phyloP scores from a whole-genome alignment of 2,113 vertebrate species.

The Progne subis region DNA sequence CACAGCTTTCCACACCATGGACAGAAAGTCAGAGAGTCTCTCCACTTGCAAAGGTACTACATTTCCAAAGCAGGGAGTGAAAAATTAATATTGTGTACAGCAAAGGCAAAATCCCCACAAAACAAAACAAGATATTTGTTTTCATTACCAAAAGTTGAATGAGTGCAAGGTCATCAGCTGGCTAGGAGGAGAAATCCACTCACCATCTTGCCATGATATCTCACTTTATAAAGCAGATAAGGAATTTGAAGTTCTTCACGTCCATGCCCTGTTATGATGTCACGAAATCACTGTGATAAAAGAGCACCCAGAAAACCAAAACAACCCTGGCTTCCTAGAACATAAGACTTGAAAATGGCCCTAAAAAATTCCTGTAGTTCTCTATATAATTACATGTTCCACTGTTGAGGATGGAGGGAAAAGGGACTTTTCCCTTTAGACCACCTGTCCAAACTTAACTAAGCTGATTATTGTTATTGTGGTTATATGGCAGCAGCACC shows the following conservation, averaged over 20 bases:
- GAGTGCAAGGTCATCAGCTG: background rate
- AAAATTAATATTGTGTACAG: background rate
- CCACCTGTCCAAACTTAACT: conserved; percentile 22
- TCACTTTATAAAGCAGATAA: background rate
- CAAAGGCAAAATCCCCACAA: background rate
- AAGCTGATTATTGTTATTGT: conserved; percentile 6
- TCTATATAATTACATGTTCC: background rate
- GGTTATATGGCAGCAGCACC: background rate
- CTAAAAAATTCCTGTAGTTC: background rate
- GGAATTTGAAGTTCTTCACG: background rate
- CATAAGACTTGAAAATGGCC: background rate
- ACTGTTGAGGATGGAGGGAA: background rate
- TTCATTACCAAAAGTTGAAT: background rate
- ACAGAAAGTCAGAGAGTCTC: background rate
- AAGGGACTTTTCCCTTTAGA: background rate
- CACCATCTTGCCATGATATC: background rate
- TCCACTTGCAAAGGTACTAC: background rate
- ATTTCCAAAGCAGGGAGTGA: background rate
- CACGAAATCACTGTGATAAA: background rate
- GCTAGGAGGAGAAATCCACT: background rate
- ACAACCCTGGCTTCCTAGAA: background rate
- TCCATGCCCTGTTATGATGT: background rate
- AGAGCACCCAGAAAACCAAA: background rate
- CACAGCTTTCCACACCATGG: accelerated
- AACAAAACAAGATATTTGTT: background rate